Evolutionary conservation across 1,140 invertebrate genomes (phyloP).

Genomic region (Macrostomum lignano): DNA sequence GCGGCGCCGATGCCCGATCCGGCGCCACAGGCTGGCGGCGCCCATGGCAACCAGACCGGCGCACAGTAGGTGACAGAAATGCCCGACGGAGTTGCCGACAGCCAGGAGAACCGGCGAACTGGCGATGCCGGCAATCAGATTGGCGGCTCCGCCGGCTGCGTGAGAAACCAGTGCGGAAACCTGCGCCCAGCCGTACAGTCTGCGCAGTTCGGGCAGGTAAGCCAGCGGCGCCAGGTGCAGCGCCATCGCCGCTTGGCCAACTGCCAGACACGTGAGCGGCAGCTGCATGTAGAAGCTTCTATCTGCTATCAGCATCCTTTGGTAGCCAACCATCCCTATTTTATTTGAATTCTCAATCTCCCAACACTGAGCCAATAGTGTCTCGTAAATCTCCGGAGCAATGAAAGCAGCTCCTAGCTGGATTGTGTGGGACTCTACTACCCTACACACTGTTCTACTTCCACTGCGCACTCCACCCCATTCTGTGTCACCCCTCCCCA

Average conservation of each 20-base stretch:
- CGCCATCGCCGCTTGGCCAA: constrained; percentile 21
- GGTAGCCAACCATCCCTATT: constrained; percentile 10
- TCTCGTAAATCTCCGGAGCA: too few relatives aligned
- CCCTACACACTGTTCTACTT: too few relatives aligned
- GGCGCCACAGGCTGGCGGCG: constrained; percentile 8
- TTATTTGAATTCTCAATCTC: constrained; percentile 3
- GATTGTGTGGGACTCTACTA: too few relatives aligned
- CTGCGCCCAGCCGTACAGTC: constrained; percentile 18
- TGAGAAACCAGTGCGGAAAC: constrained; percentile 16
- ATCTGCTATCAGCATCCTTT: constrained; percentile 14
- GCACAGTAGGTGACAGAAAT: constrained; percentile 19
- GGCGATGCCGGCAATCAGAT: constrained; percentile 16
- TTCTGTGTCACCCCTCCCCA: too few relatives aligned
- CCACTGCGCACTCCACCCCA: too few relatives aligned
- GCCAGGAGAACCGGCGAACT: constrained; percentile 20
- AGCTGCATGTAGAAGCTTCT: constrained; percentile 20
- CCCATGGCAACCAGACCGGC: too few relatives aligned
- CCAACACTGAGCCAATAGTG: too few relatives aligned
- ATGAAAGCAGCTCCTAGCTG: too few relatives aligned
- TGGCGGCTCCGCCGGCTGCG: constrained; percentile 15
- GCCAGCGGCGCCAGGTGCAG: constrained; percentile 24
- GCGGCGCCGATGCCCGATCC: constrained; percentile 14
- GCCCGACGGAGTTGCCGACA: constrained; percentile 22
- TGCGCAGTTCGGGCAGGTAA: constrained; percentile 16
- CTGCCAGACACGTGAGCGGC: constrained; percentile 18